Conservation (phyloP, 37 sponge, comb jelly and placozoan genomes). For the Crambe crambe region DNA sequence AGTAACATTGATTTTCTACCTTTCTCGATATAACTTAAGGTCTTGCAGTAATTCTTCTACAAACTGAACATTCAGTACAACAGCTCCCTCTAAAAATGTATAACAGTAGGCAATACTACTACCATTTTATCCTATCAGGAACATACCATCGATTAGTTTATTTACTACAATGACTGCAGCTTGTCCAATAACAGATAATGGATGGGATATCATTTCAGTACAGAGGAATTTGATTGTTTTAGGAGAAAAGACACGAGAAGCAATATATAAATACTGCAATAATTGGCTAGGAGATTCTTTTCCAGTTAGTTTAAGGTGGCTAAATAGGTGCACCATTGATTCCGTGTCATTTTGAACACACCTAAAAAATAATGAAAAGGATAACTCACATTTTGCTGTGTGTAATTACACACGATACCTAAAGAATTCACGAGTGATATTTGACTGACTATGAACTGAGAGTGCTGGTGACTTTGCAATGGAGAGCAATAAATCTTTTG, state of each 20-base stretch:
- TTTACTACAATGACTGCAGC: not conserved
- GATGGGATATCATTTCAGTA: slow-evolving; percentile 15
- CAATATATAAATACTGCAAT: not conserved
- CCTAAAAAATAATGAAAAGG: not conserved
- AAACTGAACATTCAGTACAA: not conserved
- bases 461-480: not conserved
- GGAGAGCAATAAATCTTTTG: not conserved
- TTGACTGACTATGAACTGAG: not conserved
- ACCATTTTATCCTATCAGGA: too few relatives aligned
- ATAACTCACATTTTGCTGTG: not conserved
- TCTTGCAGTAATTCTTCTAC: not conserved
- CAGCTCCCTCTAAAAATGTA: not conserved
- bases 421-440: not conserved
- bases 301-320: not conserved
- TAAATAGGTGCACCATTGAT: not conserved
- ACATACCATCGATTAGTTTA: slow-evolving; percentile 1
- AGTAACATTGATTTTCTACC: not conserved
- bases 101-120: too few relatives aligned
- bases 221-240: slow-evolving; percentile 1
- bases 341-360: not conserved
- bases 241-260: not conserved
- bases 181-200: slow-evolving; percentile 14
- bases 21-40: not conserved
- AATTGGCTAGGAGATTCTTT: not conserved
- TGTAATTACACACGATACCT: too few relatives aligned